Evolutionary conservation across 2,797 vertebrate species (phyloP).

Genomic region (Tinamus major): DNA sequence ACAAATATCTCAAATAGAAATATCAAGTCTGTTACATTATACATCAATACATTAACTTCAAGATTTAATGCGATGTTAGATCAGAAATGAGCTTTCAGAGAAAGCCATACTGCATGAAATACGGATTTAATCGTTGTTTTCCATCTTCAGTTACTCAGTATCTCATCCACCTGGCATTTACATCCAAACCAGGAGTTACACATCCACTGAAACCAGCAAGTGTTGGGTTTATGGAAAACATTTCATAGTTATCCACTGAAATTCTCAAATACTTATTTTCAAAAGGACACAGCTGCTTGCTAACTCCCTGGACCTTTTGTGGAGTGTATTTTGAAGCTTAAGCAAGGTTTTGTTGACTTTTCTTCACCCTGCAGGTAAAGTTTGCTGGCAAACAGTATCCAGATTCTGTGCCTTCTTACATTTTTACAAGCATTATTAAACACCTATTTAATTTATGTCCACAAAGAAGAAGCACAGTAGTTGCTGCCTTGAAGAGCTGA

Average conservation of each 20-base stretch:
- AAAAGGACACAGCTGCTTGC: neutral
- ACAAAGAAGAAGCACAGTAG: neutral
- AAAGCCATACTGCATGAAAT: neutral
- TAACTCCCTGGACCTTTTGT: neutral
- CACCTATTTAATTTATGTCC: neutral
- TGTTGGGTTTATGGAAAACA: neutral
- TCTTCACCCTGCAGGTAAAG: neutral
- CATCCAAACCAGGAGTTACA: neutral
- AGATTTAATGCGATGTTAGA: neutral
- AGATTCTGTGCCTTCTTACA: neutral
- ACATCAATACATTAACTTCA: neutral
- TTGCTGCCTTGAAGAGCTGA: neutral
- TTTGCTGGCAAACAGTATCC: neutral
- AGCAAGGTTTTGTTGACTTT: neutral
- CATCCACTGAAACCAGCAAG: neutral
- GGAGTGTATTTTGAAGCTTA: neutral
- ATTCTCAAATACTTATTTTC: neutral
- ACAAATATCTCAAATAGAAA: neutral
- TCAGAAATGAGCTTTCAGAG: neutral
- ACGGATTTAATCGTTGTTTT: constrained; percentile 19
- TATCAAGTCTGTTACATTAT: neutral
- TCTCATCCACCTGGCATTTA: neutral
- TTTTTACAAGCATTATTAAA: neutral
- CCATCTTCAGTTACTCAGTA: neutral
- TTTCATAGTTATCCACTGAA: neutral